Evolutionary conservation across 1,140 invertebrate species (phyloP).

Genomic region (Agrilus planipennis): DNA sequence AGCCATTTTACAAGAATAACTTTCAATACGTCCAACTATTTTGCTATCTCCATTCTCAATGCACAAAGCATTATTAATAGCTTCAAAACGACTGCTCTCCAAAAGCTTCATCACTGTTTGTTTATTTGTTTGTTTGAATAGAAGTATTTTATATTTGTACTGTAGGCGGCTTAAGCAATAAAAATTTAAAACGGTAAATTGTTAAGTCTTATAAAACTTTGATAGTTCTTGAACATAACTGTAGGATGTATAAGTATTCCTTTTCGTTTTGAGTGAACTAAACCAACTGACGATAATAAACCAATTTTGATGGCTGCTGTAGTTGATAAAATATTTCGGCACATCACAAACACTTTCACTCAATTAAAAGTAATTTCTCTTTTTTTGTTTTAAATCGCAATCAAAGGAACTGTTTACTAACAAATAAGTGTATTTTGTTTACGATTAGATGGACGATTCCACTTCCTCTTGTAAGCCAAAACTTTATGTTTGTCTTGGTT

Average conservation of each 20-base stretch:
- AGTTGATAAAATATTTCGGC: constrained; percentile 28
- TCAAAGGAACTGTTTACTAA: constrained; percentile 4
- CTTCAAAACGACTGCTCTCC: constrained; percentile 87
- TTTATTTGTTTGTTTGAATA: background rate
- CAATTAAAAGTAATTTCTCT: constrained; percentile 5
- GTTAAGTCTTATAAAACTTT: background rate
- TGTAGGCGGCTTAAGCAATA: background rate
- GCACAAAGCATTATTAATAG: constrained; percentile 79
- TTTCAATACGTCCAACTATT: constrained; percentile 89
- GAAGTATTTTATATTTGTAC: background rate
- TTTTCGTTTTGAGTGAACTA: constrained; percentile 58
- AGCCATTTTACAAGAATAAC: constrained; percentile 97
- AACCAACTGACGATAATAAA: constrained; percentile 36
- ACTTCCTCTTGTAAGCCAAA: constrained; percentile 14
- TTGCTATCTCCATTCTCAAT: constrained; percentile 82
- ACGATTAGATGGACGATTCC: constrained; percentile 23
- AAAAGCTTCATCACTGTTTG: constrained; percentile 72
- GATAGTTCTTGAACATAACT: constrained; percentile 66
- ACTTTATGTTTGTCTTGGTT: constrained; percentile 13
- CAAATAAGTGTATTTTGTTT: constrained; percentile 8
- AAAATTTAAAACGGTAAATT: constrained; percentile 1
- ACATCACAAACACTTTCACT: constrained; percentile 30
- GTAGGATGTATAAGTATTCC: constrained; percentile 70
- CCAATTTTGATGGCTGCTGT: constrained; percentile 28
- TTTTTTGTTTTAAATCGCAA: constrained; percentile 7